Evolutionary conservation across 2,113 vertebrate genomes (phyloP).

Genomic region (Pyrgilauda ruficollis): DNA sequence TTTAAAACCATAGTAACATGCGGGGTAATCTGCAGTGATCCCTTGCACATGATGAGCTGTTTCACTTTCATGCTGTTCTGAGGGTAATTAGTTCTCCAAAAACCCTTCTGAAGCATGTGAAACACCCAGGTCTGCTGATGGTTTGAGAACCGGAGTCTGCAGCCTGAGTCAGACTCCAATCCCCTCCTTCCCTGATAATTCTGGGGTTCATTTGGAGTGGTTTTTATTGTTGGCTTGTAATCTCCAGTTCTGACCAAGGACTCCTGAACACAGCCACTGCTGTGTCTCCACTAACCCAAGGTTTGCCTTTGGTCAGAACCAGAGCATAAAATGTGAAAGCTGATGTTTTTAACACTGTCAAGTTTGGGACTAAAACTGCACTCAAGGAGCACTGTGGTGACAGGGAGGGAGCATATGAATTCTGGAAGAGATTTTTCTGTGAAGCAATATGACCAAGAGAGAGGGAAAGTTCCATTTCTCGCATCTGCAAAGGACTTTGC

Average conservation of each 20-base stretch:
- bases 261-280: rapidly evolving
- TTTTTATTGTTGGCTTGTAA: not conserved
- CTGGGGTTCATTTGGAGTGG: not conserved
- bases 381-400: rapidly evolving
- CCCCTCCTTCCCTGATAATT: not conserved
- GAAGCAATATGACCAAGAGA: not conserved
- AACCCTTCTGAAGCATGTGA: not conserved
- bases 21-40: not conserved
- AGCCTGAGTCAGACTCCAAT: not conserved
- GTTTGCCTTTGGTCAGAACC: not conserved
- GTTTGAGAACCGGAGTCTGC: not conserved
- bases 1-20: not conserved
- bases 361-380: not conserved
- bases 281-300: not conserved
- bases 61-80: rapidly evolving
- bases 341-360: not conserved
- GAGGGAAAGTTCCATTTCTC: not conserved
- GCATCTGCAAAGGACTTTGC: not conserved
- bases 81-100: not conserved
- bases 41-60: not conserved
- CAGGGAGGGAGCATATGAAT: not conserved
- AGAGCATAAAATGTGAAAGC: not conserved
- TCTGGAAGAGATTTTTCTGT: not conserved
- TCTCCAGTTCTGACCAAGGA: not conserved
- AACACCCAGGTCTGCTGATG: rapidly evolving